Percentiles rank a stretch among this genome's conserved stretches.
phyloP scores from a whole-genome alignment of 2,888 invertebrate species.

The Mesodorylaimus sp. region DNA sequence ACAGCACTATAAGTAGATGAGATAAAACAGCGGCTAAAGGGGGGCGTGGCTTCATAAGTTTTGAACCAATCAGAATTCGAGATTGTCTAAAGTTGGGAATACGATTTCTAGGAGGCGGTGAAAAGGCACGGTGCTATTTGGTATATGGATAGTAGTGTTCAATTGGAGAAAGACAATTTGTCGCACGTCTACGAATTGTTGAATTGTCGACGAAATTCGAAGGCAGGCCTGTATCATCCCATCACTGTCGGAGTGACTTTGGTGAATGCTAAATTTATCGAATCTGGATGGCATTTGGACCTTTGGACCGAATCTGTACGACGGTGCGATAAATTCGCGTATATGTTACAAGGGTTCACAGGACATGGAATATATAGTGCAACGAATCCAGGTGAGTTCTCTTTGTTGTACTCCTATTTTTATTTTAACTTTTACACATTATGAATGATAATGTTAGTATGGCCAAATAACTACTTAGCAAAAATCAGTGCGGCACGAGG shows the following conservation, averaged over 20 bases:
- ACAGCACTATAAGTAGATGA: no score
- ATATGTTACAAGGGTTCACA: slow-evolving; percentile 18
- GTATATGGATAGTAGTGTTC: slow-evolving; percentile 26
- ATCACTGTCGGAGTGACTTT: neutral
- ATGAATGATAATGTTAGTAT: no score
- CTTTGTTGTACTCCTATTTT: no score
- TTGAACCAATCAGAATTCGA: neutral
- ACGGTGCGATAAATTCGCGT: slow-evolving; percentile 14
- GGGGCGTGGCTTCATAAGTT: neutral
- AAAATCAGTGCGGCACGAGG: no score
- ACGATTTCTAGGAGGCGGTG: slow-evolving; percentile 22
- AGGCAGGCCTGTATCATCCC: slow-evolving; percentile 17
- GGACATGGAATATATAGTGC: slow-evolving; percentile 19
- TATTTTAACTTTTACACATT: no score
- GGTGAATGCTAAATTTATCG: slow-evolving; percentile 9
- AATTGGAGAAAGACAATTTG: slow-evolving; percentile 22
- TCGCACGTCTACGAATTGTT: slow-evolving; percentile 21
- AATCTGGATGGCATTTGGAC: slow-evolving; percentile 13
- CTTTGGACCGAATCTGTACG: slow-evolving; percentile 12
- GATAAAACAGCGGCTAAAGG: neutral
- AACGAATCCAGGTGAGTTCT: slow-evolving; percentile 17
- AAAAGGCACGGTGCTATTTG: slow-evolving; percentile 27
- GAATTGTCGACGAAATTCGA: slow-evolving; percentile 18
- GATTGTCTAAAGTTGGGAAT: no score
- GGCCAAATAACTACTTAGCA: no score